phyloP scores from a whole-genome alignment of 2,113 vertebrate genomes.

The Cyprinodon brontotheroides region DNA sequence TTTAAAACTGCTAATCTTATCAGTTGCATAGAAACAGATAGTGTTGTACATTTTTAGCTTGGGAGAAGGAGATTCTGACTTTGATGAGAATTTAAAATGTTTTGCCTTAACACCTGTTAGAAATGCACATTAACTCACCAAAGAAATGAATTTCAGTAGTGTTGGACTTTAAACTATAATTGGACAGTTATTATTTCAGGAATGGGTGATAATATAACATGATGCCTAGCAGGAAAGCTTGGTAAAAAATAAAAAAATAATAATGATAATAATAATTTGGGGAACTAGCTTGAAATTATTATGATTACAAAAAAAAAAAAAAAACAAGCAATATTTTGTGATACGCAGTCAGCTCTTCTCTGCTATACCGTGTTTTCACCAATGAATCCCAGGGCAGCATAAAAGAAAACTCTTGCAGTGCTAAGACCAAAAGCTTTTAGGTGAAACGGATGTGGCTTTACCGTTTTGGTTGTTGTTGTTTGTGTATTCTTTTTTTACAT shows the following conservation, averaged over 20 bases:
- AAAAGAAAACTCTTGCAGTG: not conserved
- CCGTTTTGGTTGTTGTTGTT: too few species aligned
- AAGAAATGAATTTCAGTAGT: not conserved
- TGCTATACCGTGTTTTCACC: not conserved
- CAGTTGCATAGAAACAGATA: not conserved
- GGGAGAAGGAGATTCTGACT: not conserved
- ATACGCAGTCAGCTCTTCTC: not conserved
- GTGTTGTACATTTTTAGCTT: not conserved
- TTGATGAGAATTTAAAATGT: not conserved
- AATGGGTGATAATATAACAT: not conserved
- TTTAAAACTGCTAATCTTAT: not conserved
- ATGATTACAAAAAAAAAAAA: not conserved
- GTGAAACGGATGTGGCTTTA: not conserved
- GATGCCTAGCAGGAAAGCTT: too few species aligned
- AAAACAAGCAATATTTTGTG: not conserved
- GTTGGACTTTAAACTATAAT: not conserved
- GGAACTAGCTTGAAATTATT: not conserved
- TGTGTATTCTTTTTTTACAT: too few species aligned
- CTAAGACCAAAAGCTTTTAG: not conserved
- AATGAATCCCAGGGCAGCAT: not conserved
- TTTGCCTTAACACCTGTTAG: not conserved
- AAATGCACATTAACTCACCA: not conserved
- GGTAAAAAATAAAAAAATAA: too few species aligned
- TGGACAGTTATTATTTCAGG: not conserved
- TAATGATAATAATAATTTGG: too few species aligned